Percentiles rank a stretch among this genome's conserved stretches.
These are phyloP conservation scores for Orthosia incerta DNA, from an alignment of 2,888 invertebrate species.

Conservation along the genomic window DNA sequence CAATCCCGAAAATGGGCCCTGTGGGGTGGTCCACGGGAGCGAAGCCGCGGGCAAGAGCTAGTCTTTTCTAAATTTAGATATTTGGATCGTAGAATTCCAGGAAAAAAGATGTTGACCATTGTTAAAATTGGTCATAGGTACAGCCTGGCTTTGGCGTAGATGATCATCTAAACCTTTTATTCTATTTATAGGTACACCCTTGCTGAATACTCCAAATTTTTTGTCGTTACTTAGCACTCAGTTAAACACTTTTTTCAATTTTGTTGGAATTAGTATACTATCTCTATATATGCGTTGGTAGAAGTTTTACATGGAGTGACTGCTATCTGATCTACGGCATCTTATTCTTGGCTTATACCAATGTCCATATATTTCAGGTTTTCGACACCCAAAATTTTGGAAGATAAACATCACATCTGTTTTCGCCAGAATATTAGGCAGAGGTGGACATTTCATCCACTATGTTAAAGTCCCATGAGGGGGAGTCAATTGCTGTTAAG, in stretches of 20 bases:
- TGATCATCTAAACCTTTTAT: background rate
- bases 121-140: background rate
- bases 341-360: background rate
- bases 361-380: background rate
- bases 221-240: no score
- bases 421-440: no score
- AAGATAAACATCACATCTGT: background rate
- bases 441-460: no score
- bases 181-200: background rate
- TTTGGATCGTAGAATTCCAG: constrained; percentile 2
- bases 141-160: background rate
- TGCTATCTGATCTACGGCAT: background rate
- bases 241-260: no score
- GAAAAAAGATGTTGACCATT: constrained; percentile 28
- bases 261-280: no score
- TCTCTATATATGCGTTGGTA: no score
- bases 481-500: no score
- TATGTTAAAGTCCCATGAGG: no score
- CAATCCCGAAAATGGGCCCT: no score
- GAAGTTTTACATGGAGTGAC: background rate
- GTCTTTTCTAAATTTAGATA: constrained; percentile 37
- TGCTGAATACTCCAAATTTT: no score
- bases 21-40: no score
- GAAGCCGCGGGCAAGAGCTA: no score
- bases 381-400: background rate